phyloP scores from a whole-genome alignment of 2,113 vertebrate species.

The Onychorhynchus coronatus region DNA sequence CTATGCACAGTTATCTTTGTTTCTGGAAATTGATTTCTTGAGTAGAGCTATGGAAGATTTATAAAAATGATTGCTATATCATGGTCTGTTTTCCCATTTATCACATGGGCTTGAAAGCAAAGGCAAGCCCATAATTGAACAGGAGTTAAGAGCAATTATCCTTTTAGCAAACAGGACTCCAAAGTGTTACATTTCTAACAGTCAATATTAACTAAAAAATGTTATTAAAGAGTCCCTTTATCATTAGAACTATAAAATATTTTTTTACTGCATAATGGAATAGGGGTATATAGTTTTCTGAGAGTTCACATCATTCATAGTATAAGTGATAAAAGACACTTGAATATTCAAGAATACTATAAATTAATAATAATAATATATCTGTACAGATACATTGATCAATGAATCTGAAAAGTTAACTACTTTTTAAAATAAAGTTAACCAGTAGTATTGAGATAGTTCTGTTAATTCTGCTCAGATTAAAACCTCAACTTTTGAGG shows the following conservation, averaged over 20 bases:
- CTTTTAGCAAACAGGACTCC: not conserved
- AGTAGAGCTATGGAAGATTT: constrained; percentile 1
- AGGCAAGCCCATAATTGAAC: not conserved
- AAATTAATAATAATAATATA: not conserved
- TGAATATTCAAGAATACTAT: not conserved
- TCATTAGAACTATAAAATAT: not conserved
- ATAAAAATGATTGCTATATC: constrained; percentile 3
- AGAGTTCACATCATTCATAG: not conserved
- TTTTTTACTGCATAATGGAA: not conserved
- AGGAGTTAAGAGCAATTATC: constrained; percentile 5
- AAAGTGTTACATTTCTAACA: not conserved
- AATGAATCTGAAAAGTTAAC: not conserved
- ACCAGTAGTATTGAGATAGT: not conserved
- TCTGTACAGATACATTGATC: not conserved
- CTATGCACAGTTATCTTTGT: not conserved
- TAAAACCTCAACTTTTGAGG: not conserved
- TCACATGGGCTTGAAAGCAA: constrained; percentile 9
- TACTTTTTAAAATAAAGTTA: not conserved
- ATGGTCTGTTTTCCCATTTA: not conserved
- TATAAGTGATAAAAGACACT: not conserved
- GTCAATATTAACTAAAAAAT: not conserved
- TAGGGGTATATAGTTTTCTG: not conserved
- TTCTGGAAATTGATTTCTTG: constrained; percentile 22
- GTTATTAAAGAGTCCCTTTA: not conserved
- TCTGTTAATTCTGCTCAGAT: not conserved